Base-by-base conservation (phyloP, 53 echinoderm and acorn worm genomes). In the Arbacia lixula region DNA sequence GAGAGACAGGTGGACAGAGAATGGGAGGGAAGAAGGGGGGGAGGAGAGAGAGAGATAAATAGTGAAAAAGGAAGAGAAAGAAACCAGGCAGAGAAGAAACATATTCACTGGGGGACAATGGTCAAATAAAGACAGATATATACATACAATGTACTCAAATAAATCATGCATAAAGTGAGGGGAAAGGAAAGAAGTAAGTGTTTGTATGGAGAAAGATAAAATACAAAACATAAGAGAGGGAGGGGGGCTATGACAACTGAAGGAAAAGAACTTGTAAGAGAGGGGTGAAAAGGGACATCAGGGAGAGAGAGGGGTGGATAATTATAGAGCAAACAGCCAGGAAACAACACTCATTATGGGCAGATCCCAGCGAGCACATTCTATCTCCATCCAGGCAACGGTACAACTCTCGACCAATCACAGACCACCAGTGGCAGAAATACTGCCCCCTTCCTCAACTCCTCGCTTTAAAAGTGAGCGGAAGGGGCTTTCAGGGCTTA, bases 401-500 rank as follows among this genome's bases (percentile, higher is more conserved):
- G 5, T 69, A 19, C 27, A 69, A 74, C 74, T 74, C 50, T 74
- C 2, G 36, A 28, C 74, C 74, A 74, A 74, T 74, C 74, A 74
- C 16, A 20, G 2, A 17, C 53, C 50, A 53, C 6, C 54, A 43
- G 31, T 11, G 32, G 74, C 20, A 53, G 42, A 29, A 74, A 74
- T 19, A 20, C 52, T 53, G 24, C 71, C 71, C 71, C 26, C 49
- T 71, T 33, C 32, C 74, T 53, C 5, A 1, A 52, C 29, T 74
- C 51, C 69, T 40, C 3, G 28, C 41, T 42, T 40, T 22, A 69
- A 28, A 69, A 26, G 43, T 42, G 40, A 8, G 11, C 27, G 69
- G 27, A 43, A 69, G 43, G 69, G 43, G 69, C 5, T 1, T 43
- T 3, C n/a, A 3, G 66, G 66, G 20, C 38, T 66, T 36, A 35